A percentile compares a stretch with the other conserved stretches of the same genome.
These are phyloP conservation scores for Proisotoma minuta DNA, from an alignment of 2,888 invertebrate species.

Conservation along the genomic window DNA sequence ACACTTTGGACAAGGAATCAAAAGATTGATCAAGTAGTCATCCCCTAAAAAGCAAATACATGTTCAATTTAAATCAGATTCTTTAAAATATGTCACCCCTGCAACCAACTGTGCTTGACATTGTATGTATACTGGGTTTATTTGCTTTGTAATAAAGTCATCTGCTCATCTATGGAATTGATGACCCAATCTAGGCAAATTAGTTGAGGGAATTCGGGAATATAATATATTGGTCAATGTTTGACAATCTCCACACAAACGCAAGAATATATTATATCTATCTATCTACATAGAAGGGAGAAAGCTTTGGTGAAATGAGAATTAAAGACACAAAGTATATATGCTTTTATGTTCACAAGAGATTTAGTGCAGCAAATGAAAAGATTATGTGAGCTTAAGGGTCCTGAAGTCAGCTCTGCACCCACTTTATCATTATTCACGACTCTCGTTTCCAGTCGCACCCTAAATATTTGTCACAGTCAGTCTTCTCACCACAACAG, in stretches of 20 bases:
- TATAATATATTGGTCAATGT: conserved; percentile 1
- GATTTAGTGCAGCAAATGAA: neutral
- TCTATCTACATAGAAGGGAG: too few relatives aligned
- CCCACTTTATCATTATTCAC: conserved; percentile 18
- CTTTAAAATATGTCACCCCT: conserved; percentile 1
- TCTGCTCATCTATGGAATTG: neutral
- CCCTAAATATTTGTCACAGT: neutral
- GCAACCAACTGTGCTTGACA: neutral
- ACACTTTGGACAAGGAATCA: too few relatives aligned
- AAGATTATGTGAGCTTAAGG: conserved; percentile 8
- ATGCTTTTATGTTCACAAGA: neutral
- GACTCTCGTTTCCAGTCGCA: neutral
- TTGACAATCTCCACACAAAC: neutral
- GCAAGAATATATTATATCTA: too few relatives aligned
- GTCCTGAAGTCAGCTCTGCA: conserved; percentile 12
- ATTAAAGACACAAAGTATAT: neutral
- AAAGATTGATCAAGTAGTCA: too few relatives aligned
- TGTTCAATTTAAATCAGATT: too few relatives aligned
- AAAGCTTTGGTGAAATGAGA: neutral
- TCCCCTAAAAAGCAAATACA: conserved; percentile 15
- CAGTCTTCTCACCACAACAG: neutral
- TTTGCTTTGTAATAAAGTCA: conserved; percentile 3
- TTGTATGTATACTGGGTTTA: neutral
- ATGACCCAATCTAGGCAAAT: conserved; percentile 1
- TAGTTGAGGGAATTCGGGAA: conserved; percentile 1